Conservation (phyloP, 2,113 vertebrate species). For the Eulemur macaco region DNA sequence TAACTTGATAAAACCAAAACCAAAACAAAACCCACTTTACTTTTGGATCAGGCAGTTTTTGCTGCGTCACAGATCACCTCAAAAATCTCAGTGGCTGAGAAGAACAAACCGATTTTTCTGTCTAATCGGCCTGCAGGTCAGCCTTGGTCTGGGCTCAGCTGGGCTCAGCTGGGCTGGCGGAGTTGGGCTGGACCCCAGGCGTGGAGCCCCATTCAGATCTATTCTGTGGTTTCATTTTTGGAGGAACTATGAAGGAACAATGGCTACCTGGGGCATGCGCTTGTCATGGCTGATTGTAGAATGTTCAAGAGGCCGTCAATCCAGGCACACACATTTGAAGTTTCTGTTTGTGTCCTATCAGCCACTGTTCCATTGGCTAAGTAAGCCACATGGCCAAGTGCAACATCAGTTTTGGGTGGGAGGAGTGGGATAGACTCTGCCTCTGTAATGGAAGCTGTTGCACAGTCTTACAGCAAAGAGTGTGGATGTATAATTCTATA, state of each 20-base stretch:
- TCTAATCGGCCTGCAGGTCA: background rate
- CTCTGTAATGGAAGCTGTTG: background rate
- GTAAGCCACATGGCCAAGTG: background rate
- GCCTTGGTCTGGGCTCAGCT: background rate
- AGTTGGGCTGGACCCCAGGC: background rate
- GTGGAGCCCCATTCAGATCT: background rate
- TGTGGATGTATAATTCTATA: background rate
- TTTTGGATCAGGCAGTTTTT: background rate
- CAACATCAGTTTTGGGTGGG: background rate
- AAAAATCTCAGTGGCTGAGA: background rate
- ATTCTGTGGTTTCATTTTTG: background rate
- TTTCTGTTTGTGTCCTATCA: background rate
- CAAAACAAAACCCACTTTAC: background rate
- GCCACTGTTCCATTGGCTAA: background rate
- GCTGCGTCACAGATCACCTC: background rate
- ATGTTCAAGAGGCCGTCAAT: background rate
- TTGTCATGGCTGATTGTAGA: background rate
- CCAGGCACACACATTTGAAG: background rate
- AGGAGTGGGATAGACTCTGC: background rate
- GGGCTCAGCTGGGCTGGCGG: background rate
- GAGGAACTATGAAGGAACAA: background rate
- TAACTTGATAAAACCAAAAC: conserved; percentile 13
- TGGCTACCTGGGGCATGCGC: background rate
- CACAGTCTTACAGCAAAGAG: background rate
- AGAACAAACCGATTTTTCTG: background rate